Conservation (phyloP, 2,888 invertebrate genomes). For the Sesia bembeciformis region DNA sequence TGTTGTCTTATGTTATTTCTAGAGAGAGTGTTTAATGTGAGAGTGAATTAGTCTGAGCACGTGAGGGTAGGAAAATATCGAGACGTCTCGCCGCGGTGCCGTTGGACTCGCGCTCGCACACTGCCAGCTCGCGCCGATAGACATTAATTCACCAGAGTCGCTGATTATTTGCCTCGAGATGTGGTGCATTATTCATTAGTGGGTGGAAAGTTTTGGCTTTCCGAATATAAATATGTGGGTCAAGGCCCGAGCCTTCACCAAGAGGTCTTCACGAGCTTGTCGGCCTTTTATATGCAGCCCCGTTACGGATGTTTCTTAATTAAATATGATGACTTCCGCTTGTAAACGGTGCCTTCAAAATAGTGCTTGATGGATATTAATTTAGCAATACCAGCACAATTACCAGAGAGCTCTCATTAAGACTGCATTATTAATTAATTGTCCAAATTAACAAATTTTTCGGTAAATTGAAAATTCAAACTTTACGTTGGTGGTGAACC, state of each 20-base stretch:
- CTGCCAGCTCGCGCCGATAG: not conserved
- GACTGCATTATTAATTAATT: too few relatives aligned
- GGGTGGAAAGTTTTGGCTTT: conserved; percentile 45
- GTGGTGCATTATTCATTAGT: conserved; percentile 37
- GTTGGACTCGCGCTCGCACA: not conserved
- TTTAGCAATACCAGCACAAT: too few relatives aligned
- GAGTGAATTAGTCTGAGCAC: too few relatives aligned
- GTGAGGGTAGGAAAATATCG: too few relatives aligned
- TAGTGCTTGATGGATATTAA: too few relatives aligned
- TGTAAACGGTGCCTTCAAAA: not conserved
- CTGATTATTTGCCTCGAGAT: conserved; percentile 15
- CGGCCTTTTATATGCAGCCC: conserved; percentile 37
- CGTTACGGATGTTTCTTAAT: conserved; percentile 33
- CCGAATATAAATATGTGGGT: conserved; percentile 46
- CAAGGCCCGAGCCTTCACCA: conserved; percentile 27
- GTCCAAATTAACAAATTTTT: too few relatives aligned
- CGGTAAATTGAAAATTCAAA: too few relatives aligned
- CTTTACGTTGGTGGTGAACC: too few relatives aligned
- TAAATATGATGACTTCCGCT: conserved; percentile 25
- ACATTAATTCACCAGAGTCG: conserved; percentile 16
- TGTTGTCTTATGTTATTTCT: too few relatives aligned
- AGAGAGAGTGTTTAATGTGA: too few relatives aligned
- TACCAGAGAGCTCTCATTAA: too few relatives aligned
- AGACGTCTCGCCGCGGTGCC: not conserved
- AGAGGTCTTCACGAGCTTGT: conserved; percentile 15